Evolutionary conservation across 2,888 invertebrate genomes (phyloP).

Genomic region (Chaetoderma sp.): DNA sequence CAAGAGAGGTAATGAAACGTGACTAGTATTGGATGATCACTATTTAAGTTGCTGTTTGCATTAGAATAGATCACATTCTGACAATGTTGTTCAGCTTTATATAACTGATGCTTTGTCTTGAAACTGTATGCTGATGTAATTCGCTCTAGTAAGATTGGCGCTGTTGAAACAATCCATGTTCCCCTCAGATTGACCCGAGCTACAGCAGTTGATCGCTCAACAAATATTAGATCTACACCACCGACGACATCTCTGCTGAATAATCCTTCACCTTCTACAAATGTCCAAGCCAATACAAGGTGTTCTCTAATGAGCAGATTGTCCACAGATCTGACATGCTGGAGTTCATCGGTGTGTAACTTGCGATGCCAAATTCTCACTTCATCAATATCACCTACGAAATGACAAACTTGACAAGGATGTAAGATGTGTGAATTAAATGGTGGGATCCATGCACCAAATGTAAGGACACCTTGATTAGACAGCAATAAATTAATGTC

Average conservation of each 20-base stretch:
- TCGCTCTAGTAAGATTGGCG: slow-evolving; percentile 7
- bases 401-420: not conserved
- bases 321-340: slow-evolving; percentile 6
- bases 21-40: slow-evolving; percentile 4
- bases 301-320: not conserved
- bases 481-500: no score
- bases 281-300: slow-evolving; percentile 34
- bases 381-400: slow-evolving; percentile 39
- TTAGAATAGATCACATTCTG: slow-evolving; percentile 13
- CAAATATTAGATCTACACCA: slow-evolving; percentile 21
- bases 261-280: slow-evolving; percentile 38
- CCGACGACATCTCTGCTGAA: slow-evolving; percentile 20
- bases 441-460: slow-evolving; percentile 23
- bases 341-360: slow-evolving; percentile 29
- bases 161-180: slow-evolving; percentile 35
- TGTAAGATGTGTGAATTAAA: not conserved
- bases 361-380: slow-evolving; percentile 38
- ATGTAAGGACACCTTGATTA: slow-evolving; percentile 23
- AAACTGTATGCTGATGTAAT: slow-evolving; percentile 21
- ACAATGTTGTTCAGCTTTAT: slow-evolving; percentile 23
- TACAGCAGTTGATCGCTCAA: slow-evolving; percentile 9
- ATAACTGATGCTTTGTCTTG: slow-evolving; percentile 10
- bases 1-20: slow-evolving; percentile 40
- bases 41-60: slow-evolving; percentile 11
- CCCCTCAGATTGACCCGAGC: no score